phyloP scores from a whole-genome alignment of 2,797 vertebrate genomes.

The Vultur gryphus region DNA sequence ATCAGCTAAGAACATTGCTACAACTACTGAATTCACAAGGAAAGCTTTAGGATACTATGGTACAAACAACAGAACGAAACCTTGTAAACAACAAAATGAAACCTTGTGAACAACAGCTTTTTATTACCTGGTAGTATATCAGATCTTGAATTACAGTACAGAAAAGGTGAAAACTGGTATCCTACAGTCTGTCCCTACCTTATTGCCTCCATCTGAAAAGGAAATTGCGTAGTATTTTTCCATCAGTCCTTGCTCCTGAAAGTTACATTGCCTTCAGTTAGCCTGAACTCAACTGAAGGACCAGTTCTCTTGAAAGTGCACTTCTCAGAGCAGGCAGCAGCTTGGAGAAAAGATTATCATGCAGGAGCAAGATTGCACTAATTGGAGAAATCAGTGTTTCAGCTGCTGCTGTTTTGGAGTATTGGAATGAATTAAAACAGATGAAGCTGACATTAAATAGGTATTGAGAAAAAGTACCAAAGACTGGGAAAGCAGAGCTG shows the following conservation, averaged over 20 bases:
- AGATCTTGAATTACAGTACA: not conserved
- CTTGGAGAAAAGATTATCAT: not conserved
- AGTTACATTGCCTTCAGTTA: not conserved
- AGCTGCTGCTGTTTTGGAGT: conserved; percentile 30
- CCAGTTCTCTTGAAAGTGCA: not conserved
- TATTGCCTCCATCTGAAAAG: not conserved
- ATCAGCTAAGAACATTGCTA: not conserved
- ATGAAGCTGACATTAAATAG: not conserved
- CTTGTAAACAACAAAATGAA: not conserved
- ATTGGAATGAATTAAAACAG: conserved; percentile 23
- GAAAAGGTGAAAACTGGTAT: not conserved
- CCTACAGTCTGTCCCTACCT: not conserved
- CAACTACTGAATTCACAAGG: not conserved
- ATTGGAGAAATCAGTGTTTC: conserved; percentile 58
- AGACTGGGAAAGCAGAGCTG: not conserved
- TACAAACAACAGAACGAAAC: not conserved
- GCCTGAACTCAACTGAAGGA: not conserved
- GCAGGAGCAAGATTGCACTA: conserved; percentile 39
- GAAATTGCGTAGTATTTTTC: not conserved
- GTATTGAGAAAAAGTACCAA: not conserved
- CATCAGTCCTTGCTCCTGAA: not conserved
- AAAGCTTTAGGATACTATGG: not conserved
- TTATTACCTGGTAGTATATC: not conserved
- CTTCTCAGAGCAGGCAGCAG: conserved; percentile 15
- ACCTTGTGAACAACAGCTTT: not conserved